These are phyloP conservation scores for Solea senegalensis DNA, from an alignment of 2,113 vertebrate species.

Conservation along the genomic window DNA sequence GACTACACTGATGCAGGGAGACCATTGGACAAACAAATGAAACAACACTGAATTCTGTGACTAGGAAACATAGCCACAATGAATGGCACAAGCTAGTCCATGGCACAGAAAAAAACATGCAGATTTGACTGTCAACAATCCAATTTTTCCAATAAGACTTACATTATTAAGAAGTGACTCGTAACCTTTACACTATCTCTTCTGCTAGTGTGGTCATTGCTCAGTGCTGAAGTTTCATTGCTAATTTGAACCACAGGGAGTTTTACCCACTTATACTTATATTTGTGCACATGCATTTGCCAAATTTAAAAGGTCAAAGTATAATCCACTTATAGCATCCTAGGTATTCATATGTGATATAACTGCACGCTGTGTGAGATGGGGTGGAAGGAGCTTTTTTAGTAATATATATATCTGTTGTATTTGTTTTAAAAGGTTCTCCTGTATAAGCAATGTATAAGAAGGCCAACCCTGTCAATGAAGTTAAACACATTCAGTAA, in stretches of 20 bases:
- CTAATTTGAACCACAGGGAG: constrained; percentile 26
- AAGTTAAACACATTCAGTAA: no score
- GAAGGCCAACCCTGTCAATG: no score
- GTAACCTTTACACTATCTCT: constrained; percentile 32
- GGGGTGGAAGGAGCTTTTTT: no score
- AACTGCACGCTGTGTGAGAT: background rate
- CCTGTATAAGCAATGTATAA: no score
- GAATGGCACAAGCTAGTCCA: background rate
- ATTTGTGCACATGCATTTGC: constrained; percentile 13
- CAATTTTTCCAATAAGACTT: background rate
- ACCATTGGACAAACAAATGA: no score
- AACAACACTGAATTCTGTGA: no score
- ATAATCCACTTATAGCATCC: constrained; percentile 32
- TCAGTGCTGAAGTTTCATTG: constrained; percentile 10
- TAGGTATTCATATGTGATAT: background rate
- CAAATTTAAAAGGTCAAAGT: constrained; percentile 39
- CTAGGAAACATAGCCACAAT: background rate
- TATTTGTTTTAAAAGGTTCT: no score
- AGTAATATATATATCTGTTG: no score
- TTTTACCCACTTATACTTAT: constrained; percentile 26
- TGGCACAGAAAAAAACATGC: background rate
- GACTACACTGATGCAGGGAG: no score
- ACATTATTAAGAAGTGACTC: constrained; percentile 33
- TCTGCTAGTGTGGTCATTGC: constrained; percentile 12
- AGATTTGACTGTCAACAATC: background rate